Percentiles rank a stretch among this genome's conserved stretches.
Conservation (phyloP, 1,140 invertebrate species). For the Habropoda laboriosa region DNA sequence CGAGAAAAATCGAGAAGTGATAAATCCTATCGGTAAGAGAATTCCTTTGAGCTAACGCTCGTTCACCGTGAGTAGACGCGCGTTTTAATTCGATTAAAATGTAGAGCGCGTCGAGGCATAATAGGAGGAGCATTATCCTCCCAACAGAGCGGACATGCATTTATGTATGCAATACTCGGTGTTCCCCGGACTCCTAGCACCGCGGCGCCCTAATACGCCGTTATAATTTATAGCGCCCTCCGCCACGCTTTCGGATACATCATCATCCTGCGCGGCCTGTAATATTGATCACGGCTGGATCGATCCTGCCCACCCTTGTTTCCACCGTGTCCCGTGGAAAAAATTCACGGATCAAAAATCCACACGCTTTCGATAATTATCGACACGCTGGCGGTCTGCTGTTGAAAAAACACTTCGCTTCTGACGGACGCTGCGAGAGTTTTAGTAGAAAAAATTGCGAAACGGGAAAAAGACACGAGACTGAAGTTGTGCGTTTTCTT, state of each 20-base stretch:
- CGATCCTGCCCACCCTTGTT: neutral
- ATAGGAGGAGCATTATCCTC: conserved; percentile 8
- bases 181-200: neutral
- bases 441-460: too few relatives aligned
- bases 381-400: too few relatives aligned
- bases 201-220: conserved; percentile 16
- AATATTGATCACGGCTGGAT: conserved; percentile 7
- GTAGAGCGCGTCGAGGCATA: neutral
- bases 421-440: too few relatives aligned
- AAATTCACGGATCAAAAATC: too few relatives aligned
- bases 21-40: too few relatives aligned
- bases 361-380: too few relatives aligned
- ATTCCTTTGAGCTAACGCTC: too few relatives aligned
- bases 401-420: too few relatives aligned
- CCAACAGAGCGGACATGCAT: conserved; percentile 26
- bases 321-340: neutral
- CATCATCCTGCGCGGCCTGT: neutral
- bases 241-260: conserved; percentile 29
- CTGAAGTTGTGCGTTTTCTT: too few relatives aligned
- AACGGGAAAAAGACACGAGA: too few relatives aligned
- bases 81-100: conserved; percentile 8
- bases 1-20: too few relatives aligned
- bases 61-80: neutral
- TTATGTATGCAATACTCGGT: conserved; percentile 41
- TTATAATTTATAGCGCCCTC: conserved; percentile 34